Percentiles rank a stretch among this genome's conserved stretches.
These are phyloP conservation scores for Agelastica alni DNA, from an alignment of 2,888 invertebrate species.

Conservation along the genomic window DNA sequence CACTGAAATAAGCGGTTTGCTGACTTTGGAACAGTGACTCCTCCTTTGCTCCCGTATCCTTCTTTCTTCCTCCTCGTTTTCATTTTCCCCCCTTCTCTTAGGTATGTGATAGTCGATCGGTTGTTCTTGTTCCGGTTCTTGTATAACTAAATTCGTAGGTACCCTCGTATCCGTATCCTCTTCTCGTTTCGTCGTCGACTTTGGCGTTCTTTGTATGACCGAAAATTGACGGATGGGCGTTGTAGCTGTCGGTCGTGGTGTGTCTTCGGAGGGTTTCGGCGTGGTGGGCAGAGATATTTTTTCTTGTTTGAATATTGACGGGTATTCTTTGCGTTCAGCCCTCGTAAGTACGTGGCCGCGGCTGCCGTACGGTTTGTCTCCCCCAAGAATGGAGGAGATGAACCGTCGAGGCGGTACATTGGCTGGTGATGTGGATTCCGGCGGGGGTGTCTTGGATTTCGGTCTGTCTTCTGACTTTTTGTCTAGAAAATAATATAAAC, in stretches of 20 bases:
- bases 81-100: constrained; percentile 72
- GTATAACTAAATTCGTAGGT: constrained; percentile 38
- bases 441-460: constrained; percentile 52
- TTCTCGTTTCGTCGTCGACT: constrained; percentile 61
- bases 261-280: constrained; percentile 63
- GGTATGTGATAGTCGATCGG: constrained; percentile 89
- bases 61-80: constrained; percentile 71
- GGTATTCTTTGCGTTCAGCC: constrained; percentile 81
- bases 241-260: constrained; percentile 48
- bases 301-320: constrained; percentile 61
- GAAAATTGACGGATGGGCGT: constrained; percentile 53
- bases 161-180: constrained; percentile 49
- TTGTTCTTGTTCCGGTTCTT: constrained; percentile 64
- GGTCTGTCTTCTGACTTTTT: constrained; percentile 51
- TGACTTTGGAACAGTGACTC: constrained; percentile 70
- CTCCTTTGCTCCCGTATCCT: constrained; percentile 70
- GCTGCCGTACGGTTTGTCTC: constrained; percentile 81
- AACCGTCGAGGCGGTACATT: constrained; percentile 65
- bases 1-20: constrained; percentile 64
- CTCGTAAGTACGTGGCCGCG: constrained; percentile 65
- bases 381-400: constrained; percentile 80
- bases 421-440: constrained; percentile 48
- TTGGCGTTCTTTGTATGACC: constrained; percentile 58
- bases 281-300: constrained; percentile 66
- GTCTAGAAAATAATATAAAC: no score